Conservation (phyloP, 2,888 invertebrate species). For the Erebia ligea region DNA sequence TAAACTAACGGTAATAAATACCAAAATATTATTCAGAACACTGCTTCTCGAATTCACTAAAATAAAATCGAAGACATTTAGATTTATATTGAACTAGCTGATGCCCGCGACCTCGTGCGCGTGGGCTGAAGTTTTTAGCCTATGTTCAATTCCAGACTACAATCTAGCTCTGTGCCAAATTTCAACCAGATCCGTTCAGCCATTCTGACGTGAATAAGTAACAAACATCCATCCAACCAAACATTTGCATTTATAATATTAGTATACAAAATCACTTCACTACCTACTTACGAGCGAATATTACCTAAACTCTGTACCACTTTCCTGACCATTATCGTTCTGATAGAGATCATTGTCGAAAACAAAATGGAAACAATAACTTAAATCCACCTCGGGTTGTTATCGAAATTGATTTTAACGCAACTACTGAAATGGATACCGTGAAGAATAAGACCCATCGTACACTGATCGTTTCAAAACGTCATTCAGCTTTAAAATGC, state of each 20-base stretch:
- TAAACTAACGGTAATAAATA: neutral
- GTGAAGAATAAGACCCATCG: slow-evolving; percentile 7
- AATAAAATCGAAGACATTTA: too few relatives aligned
- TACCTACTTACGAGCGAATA: slow-evolving; percentile 17
- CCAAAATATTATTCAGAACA: neutral
- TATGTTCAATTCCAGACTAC: too few relatives aligned
- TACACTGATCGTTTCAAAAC: neutral
- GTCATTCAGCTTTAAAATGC: neutral
- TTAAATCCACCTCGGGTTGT: slow-evolving; percentile 29
- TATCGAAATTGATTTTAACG: slow-evolving; percentile 36
- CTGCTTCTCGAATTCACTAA: too few relatives aligned
- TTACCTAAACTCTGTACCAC: slow-evolving; percentile 21
- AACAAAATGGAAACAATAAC: slow-evolving; percentile 35
- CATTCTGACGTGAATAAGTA: too few relatives aligned
- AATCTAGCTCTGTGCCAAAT: too few relatives aligned
- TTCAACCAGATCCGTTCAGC: too few relatives aligned
- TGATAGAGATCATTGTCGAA: slow-evolving; percentile 37
- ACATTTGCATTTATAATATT: neutral
- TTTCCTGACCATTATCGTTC: slow-evolving; percentile 34
- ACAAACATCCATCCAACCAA: too few relatives aligned
- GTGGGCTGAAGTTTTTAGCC: too few relatives aligned
- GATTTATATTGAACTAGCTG: too few relatives aligned
- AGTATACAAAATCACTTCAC: neutral
- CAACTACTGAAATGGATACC: slow-evolving; percentile 33
- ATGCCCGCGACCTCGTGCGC: too few relatives aligned